Evolutionary conservation across 2,113 vertebrate species (phyloP), one percentile per base, ranked within the genome.

Genomic region (Grallaria varia): DNA sequence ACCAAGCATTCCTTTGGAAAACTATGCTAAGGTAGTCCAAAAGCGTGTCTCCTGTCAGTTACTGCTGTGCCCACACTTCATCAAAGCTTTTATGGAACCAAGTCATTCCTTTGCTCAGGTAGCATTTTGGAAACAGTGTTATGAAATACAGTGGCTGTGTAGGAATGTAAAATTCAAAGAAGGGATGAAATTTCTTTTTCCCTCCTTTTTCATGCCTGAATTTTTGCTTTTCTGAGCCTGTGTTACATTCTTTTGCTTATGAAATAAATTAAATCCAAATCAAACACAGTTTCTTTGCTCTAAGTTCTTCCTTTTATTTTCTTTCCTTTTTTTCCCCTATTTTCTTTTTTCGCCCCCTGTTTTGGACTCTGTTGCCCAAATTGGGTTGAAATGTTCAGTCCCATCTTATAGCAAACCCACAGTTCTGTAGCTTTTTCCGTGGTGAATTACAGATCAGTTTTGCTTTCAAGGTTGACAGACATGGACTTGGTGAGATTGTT

Each of bases 381-480:
- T 80, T 87, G 50, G 9, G 31, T 90, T 90, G 77, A 95, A 93
- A 89, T 90, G 31, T 89, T 97, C 56, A 82, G 64, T 95, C 87
- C 55, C 33, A 64, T 93, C 94, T 96, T 83, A 85, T 64, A 96
- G 67, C 37, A 97, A 97, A 96, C 84, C 91, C 84, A 91, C 56
- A 89, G 11, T 93, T 93, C 52, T 96, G 62, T 97, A 95, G 69
- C 22, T 95, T 95, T 96, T 97, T 95, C 85, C 92, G 85, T 63
- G 50, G 74, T 95, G 95, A 97, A 93, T 95, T 97, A 91, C 58
- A 95, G 89, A 97, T 96, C 90, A 91, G 53, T 91, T 97, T 97
- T 96, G 52, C 60, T 96, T 97, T 97, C 83, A 96, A 79, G 73
- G 96, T 84, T 97, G 92, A 91, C 89, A 96, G 92, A 95, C 86